Conservation (phyloP, 2,888 invertebrate genomes). For the Bruchidius siliquastri region DNA sequence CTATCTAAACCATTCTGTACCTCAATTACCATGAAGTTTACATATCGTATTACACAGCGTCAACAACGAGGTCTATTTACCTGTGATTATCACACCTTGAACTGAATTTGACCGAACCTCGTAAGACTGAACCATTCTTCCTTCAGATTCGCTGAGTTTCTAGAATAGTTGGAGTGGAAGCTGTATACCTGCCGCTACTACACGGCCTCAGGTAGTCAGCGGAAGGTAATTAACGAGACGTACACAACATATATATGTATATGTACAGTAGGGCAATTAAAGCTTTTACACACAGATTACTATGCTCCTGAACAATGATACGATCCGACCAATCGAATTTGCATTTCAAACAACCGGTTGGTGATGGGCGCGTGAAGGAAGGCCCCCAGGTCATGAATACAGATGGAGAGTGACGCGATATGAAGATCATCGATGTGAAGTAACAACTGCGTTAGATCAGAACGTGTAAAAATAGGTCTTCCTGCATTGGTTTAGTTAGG, state of each 20-base stretch:
- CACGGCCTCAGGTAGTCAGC: not conserved
- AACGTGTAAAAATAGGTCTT: not conserved
- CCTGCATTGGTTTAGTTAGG: not conserved
- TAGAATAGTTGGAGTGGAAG: not conserved
- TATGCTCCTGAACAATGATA: slow-evolving; percentile 25
- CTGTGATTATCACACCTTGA: no score
- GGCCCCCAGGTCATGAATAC: slow-evolving; percentile 12
- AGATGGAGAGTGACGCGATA: not conserved
- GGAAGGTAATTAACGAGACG: not conserved
- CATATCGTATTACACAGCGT: no score
- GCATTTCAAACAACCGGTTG: slow-evolving; percentile 24
- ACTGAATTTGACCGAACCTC: not conserved
- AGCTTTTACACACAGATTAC: slow-evolving; percentile 22
- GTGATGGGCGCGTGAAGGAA: slow-evolving; percentile 11
- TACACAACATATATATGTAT: not conserved
- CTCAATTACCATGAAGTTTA: no score
- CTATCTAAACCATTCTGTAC: no score
- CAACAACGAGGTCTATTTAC: no score
- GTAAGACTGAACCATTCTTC: not conserved
- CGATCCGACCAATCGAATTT: slow-evolving; percentile 17
- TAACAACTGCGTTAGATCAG: not conserved
- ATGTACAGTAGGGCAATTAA: slow-evolving; percentile 22
- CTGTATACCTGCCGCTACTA: not conserved
- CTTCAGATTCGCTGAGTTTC: not conserved
- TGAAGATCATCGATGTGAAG: not conserved